Base-by-base conservation (phyloP, 2,113 vertebrate genomes). In the Hyperopisus bebe region DNA sequence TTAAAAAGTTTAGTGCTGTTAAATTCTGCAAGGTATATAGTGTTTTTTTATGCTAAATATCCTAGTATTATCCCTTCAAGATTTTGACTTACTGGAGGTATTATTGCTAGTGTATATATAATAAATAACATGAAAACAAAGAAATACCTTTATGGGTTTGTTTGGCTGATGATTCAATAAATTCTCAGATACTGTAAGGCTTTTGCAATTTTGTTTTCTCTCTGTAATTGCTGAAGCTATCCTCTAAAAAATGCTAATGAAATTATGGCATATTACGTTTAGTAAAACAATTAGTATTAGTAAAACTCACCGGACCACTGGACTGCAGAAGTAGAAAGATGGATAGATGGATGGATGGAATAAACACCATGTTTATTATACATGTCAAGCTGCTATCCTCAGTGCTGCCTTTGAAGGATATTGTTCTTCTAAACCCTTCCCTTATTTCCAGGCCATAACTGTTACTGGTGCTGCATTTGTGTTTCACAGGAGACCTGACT, bases 401-500 rank as follows among this genome's bases (percentile, higher is more conserved):
- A 90, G 80, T 70, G 80, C 80, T 77, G 11, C 24, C 3, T 86
- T n/a, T 27, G 15, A 86, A 11, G 44, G 24, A 86, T 50, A 2
- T 6, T 80, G 35, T 35, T 80, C 74, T 19, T 89, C 86, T 82
- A 66, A 31, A 70, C 27, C 27, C 10, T 27, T 31, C n/a, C 62
- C 62, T 70, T 27, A 31, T 13, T 31, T 70, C n/a, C 62, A 70
- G 62, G n/a, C 62, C 62, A 31, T 70, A 70, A 13, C 27, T 66
- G 77, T 92, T 91, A 91, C 15, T 93, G 86, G 88, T 47, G 88
- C 47, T 46, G 77, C 85, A 51, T 90, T 58, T 91, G 92, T 66
- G 55, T 53, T 89, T 15, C 88, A 0, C 92, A 99, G 98, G 97
- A 91, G 98, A 98, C 48, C 96, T 97, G 93, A 97, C 96, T 0